Percentiles rank a stretch among this genome's conserved stretches.
These are phyloP conservation scores for Pipistrellus nathusii DNA, from an alignment of 2,797 vertebrate species.

Conservation along the genomic window DNA sequence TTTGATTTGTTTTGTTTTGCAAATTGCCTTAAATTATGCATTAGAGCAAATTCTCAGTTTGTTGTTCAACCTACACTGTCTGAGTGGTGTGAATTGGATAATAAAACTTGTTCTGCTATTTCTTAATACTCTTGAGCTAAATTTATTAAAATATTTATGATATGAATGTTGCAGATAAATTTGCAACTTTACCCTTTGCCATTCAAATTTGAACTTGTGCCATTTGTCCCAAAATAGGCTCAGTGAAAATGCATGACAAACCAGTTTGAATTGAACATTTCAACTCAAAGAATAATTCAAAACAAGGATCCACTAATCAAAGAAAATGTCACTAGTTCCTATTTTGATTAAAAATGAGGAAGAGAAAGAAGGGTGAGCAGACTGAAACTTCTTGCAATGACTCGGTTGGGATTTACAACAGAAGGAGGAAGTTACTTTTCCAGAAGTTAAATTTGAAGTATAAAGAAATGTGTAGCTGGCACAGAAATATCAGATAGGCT, in stretches of 20 bases:
- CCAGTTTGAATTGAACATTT: neutral
- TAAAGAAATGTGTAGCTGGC: conserved; percentile 67
- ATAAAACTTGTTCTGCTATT: conserved; percentile 46
- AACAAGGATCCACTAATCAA: conserved; percentile 30
- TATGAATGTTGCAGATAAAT: neutral
- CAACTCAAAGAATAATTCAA: conserved; percentile 37
- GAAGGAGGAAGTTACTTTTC: conserved; percentile 75
- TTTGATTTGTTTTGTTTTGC: conserved; percentile 38
- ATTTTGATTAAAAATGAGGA: conserved; percentile 69
- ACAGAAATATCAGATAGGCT: conserved; percentile 51
- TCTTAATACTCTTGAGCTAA: conserved; percentile 52
- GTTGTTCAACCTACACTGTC: neutral
- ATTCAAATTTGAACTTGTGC: conserved; percentile 22
- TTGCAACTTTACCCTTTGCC: neutral
- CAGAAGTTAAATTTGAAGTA: conserved; percentile 73
- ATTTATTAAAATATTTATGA: conserved; percentile 34
- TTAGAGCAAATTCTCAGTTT: conserved; percentile 28
- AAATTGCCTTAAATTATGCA: conserved; percentile 7
- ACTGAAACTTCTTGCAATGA: conserved; percentile 60
- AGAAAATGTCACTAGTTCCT: conserved; percentile 60
- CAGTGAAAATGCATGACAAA: neutral
- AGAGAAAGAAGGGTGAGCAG: conserved; percentile 50
- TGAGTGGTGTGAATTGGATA: neutral
- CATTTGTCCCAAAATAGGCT: conserved; percentile 29
- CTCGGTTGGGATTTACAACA: conserved; percentile 52